phyloP scores from a whole-genome alignment of 2,113 vertebrate genomes.

The Strix uralensis region DNA sequence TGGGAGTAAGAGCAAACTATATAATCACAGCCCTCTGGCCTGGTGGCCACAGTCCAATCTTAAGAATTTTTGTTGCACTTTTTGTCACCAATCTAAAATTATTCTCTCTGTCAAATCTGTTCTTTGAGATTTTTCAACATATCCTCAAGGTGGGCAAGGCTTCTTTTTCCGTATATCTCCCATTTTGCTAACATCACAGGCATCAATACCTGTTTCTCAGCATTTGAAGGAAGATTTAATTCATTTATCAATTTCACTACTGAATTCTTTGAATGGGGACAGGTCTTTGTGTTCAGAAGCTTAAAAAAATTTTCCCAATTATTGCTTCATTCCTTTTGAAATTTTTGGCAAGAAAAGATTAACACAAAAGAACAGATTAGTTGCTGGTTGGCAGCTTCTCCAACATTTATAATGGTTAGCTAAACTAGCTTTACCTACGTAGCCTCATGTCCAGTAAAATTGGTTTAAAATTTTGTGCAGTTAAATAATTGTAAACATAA shows the following conservation, averaged over 20 bases:
- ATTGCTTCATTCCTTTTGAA: background rate
- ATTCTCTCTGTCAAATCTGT: background rate
- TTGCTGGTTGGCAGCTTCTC: background rate
- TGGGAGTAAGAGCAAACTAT: background rate
- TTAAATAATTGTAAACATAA: background rate
- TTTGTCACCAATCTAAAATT: background rate
- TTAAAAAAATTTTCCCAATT: background rate
- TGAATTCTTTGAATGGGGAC: background rate
- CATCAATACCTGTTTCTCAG: background rate
- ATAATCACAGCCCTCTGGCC: background rate
- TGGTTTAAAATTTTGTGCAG: background rate
- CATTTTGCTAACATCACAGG: background rate
- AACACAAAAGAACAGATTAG: background rate
- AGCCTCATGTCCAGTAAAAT: background rate
- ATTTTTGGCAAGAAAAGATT: background rate
- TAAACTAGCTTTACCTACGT: background rate
- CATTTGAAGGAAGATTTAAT: background rate
- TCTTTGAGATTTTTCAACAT: background rate
- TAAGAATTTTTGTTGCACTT: background rate
- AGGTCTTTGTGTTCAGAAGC: background rate
- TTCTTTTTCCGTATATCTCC: background rate
- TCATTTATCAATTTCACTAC: background rate
- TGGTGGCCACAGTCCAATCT: background rate
- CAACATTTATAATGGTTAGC: background rate
- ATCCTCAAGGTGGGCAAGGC: background rate